These are phyloP conservation scores for Hyposmocoma kahamanoa DNA, from an alignment of 1,140 invertebrate genomes.

Conservation along the genomic window DNA sequence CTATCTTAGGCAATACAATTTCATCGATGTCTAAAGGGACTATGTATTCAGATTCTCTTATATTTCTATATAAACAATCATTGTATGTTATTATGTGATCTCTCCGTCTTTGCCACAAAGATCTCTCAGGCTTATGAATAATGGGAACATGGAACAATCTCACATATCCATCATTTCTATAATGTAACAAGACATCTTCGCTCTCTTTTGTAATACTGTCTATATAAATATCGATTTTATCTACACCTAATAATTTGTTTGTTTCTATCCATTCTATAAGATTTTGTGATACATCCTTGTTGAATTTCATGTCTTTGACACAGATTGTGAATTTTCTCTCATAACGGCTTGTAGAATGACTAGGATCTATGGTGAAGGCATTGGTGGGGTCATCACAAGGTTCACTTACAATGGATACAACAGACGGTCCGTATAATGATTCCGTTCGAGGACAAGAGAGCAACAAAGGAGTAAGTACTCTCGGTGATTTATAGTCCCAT, in stretches of 20 bases:
- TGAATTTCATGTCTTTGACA: conserved; percentile 81
- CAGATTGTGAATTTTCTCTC: conserved; percentile 77
- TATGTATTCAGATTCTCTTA: conserved; percentile 77
- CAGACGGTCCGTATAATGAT: conserved; percentile 30
- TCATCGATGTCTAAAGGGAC: conserved; percentile 83
- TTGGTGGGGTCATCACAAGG: conserved; percentile 60
- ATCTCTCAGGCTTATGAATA: conserved; percentile 61
- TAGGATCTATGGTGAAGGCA: conserved; percentile 40
- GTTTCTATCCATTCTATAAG: conserved; percentile 82
- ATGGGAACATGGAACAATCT: conserved; percentile 74
- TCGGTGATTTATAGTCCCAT: conserved; percentile 46
- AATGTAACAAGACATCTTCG: conserved; percentile 72
- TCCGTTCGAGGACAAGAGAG: conserved; percentile 61
- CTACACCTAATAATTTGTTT: conserved; percentile 78
- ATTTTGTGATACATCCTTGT: conserved; percentile 75
- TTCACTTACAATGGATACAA: conserved; percentile 58
- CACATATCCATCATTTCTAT: conserved; percentile 71
- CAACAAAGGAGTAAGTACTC: conserved; percentile 56
- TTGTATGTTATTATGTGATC: conserved; percentile 84
- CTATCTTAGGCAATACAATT: conserved; percentile 77
- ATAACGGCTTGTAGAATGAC: conserved; percentile 18
- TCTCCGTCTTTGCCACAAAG: conserved; percentile 80
- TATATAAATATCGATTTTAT: conserved; percentile 78
- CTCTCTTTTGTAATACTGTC: conserved; percentile 75
- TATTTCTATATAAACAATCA: conserved; percentile 81